A percentile compares a stretch with the other conserved stretches of the same genome.
Evolutionary conservation across 2,113 vertebrate species (phyloP).

Genomic region (Muscicapa adusta): DNA sequence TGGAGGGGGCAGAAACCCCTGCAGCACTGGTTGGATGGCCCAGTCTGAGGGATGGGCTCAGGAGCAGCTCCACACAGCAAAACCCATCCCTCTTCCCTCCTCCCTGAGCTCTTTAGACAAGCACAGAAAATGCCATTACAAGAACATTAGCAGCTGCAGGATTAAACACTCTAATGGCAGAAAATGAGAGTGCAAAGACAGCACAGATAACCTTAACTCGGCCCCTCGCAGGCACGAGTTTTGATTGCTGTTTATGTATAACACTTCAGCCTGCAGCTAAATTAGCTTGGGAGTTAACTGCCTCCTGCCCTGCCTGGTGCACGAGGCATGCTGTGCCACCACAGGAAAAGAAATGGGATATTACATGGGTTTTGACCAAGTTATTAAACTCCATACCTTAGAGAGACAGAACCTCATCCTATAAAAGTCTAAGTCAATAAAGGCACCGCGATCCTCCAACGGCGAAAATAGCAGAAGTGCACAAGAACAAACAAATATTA

Average conservation of each 20-base stretch:
- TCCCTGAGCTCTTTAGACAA: not conserved
- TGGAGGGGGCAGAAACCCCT: not conserved
- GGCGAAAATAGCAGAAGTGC: not conserved
- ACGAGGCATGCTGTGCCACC: not conserved
- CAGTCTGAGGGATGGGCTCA: not conserved
- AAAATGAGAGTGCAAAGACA: constrained; percentile 58
- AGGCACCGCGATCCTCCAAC: constrained; percentile 5
- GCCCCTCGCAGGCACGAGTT: constrained; percentile 28
- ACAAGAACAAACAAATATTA: constrained; percentile 35
- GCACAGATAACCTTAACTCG: constrained; percentile 52
- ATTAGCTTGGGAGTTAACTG: constrained; percentile 58
- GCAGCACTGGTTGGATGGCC: fast-evolving
- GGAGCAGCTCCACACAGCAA: not conserved
- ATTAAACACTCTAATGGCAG: constrained; percentile 52
- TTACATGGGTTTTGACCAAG: constrained; percentile 47
- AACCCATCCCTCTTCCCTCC: not conserved
- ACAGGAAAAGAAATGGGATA: constrained; percentile 26
- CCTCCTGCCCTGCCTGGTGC: constrained; percentile 49
- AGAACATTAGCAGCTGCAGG: constrained; percentile 43
- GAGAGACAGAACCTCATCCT: constrained; percentile 52
- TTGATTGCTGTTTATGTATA: constrained; percentile 56
- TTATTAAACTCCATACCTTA: constrained; percentile 60
- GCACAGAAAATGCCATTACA: constrained; percentile 48
- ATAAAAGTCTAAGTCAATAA: constrained; percentile 63
- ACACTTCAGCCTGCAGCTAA: constrained; percentile 39